A percentile compares a stretch with the other conserved stretches of the same genome.
These are phyloP conservation scores for Parus major DNA, from an alignment of 2,113 vertebrate species.

Conservation along the genomic window DNA sequence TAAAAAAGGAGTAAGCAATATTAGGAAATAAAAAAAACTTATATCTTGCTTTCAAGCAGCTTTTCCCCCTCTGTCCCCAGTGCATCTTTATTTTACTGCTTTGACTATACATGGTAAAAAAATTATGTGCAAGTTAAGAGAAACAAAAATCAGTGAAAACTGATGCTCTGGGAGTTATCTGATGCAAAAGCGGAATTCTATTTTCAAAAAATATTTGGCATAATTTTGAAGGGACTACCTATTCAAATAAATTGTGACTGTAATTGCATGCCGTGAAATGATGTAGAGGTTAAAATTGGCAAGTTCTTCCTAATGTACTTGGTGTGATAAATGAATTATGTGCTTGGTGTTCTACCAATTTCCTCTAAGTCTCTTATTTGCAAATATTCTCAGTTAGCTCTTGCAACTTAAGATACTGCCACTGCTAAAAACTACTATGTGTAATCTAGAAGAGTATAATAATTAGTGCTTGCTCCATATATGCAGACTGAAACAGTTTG, in stretches of 20 bases:
- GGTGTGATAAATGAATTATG: neutral
- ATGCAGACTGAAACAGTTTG: neutral
- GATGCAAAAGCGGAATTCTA: neutral
- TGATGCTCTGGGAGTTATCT: neutral
- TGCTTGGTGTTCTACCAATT: neutral
- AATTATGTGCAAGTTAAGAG: neutral
- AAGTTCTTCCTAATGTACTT: neutral
- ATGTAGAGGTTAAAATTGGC: neutral
- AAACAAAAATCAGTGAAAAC: neutral
- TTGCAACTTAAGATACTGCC: neutral
- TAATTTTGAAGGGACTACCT: neutral
- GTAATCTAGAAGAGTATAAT: neutral
- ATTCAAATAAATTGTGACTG: neutral
- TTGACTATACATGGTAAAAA: neutral
- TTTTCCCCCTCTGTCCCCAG: rapidly evolving
- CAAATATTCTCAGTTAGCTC: neutral
- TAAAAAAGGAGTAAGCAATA: conserved; percentile 23
- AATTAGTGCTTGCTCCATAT: neutral
- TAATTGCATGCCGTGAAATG: neutral
- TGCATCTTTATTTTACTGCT: neutral
- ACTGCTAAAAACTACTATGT: neutral
- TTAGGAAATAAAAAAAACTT: neutral
- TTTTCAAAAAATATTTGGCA: neutral
- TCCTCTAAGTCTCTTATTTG: neutral
- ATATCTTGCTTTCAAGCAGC: neutral